phyloP scores from a whole-genome alignment of 1,140 invertebrate species.

The Stegodyphus dumicola region DNA sequence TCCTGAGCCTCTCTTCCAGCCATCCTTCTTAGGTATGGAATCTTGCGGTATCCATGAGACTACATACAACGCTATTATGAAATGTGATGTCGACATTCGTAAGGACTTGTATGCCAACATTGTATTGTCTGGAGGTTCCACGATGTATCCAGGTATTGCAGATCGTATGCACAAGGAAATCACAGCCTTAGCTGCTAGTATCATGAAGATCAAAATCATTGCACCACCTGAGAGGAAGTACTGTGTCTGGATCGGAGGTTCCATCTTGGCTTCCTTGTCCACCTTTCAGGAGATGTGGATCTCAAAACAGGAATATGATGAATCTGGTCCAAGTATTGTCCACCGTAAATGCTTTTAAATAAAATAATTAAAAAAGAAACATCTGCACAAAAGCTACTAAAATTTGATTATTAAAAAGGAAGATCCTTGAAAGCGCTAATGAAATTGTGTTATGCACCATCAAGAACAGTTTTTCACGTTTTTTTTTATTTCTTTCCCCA shows the following conservation, averaged over 20 bases:
- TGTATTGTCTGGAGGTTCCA: slow-evolving; percentile 92
- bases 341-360: slow-evolving; percentile 70
- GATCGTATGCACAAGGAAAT: slow-evolving; percentile 72
- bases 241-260: slow-evolving; percentile 73
- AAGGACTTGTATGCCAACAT: slow-evolving; percentile 81
- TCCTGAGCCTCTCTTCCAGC: slow-evolving; percentile 72
- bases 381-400: slow-evolving; percentile 29
- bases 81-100: slow-evolving; percentile 71
- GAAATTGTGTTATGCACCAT: too few relatives aligned
- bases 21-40: slow-evolving; percentile 77
- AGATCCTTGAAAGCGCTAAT: background rate
- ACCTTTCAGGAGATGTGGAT: slow-evolving; percentile 78
- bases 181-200: slow-evolving; percentile 71
- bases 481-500: too few relatives aligned
- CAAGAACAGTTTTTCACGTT: too few relatives aligned
- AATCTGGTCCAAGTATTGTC: slow-evolving; percentile 70
- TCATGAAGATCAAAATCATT: slow-evolving; percentile 77
- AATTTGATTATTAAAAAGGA: background rate
- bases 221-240: slow-evolving; percentile 74
- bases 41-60: slow-evolving; percentile 77
- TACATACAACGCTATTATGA: slow-evolving; percentile 77
- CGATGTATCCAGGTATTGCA: slow-evolving; percentile 64
- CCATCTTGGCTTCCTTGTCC: slow-evolving; percentile 67
- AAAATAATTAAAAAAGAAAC: slow-evolving; percentile 31
- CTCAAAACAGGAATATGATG: slow-evolving; percentile 64